A percentile compares a stretch with the other conserved stretches of the same genome.
Evolutionary conservation across 2,888 invertebrate genomes (phyloP).

Genomic region (Tromatobia lineatoria): DNA sequence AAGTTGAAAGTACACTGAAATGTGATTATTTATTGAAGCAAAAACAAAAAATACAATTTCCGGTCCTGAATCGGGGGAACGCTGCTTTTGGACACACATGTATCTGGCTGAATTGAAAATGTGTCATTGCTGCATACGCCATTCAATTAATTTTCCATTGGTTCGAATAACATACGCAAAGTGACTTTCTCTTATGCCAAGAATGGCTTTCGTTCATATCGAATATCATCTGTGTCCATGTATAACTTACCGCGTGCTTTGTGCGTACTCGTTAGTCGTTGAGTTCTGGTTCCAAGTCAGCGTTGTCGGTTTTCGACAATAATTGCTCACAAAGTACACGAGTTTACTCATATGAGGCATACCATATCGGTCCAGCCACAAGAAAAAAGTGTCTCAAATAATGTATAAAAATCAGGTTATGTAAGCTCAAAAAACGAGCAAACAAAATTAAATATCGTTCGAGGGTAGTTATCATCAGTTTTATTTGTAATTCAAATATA

Average conservation of each 20-base stretch:
- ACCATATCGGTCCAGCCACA: too few species aligned
- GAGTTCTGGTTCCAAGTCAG: not conserved
- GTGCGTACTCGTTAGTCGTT: conserved; percentile 35
- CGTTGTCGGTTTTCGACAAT: conserved; percentile 4
- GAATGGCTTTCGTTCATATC: conserved; percentile 47
- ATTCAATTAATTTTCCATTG: conserved; percentile 20
- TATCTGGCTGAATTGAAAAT: not conserved
- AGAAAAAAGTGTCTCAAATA: too few species aligned
- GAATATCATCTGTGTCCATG: conserved; percentile 41
- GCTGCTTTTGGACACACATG: not conserved
- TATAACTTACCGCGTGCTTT: conserved; percentile 29
- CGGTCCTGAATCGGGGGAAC: not conserved
- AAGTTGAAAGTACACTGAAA: too few species aligned
- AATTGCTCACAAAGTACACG: not conserved
- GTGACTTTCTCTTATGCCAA: conserved; percentile 47
- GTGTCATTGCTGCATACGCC: not conserved
- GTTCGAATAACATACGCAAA: conserved; percentile 37
- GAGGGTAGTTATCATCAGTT: too few species aligned
- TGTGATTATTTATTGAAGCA: too few species aligned
- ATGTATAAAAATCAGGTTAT: too few species aligned
- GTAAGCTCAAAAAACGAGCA: too few species aligned
- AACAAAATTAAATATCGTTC: too few species aligned
- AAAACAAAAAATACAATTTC: not conserved
- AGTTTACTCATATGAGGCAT: not conserved
- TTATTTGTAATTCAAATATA: too few species aligned